Evolutionary conservation across 2,113 vertebrate genomes (phyloP).

Genomic region (Oreochromis niloticus): DNA sequence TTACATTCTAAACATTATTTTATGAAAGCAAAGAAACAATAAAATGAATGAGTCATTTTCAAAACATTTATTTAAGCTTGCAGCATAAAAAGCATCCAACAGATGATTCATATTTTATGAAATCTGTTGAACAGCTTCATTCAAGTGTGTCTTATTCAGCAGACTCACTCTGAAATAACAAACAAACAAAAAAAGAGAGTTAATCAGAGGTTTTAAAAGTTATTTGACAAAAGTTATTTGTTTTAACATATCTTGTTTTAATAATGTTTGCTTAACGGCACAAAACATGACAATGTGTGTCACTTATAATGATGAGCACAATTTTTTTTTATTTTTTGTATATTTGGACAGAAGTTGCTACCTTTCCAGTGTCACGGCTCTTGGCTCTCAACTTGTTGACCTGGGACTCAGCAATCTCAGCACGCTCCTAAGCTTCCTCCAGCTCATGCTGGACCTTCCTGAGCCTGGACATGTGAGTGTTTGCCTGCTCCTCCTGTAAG

Average conservation of each 20-base stretch:
- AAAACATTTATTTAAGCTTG: neutral
- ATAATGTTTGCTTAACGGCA: neutral
- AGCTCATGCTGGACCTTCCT: constrained; percentile 60
- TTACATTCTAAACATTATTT: neutral
- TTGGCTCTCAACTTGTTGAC: constrained; percentile 63
- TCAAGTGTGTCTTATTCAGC: neutral
- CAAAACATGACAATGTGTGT: neutral
- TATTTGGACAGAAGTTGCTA: neutral
- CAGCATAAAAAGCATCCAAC: neutral
- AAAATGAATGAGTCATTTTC: neutral
- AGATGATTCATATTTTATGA: constrained; percentile 23
- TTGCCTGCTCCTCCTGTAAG: constrained; percentile 40
- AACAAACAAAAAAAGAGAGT: neutral
- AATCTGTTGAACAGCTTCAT: neutral
- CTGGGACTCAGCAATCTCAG: constrained; percentile 57
- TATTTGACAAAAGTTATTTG: neutral
- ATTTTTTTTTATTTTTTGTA: fast-evolving
- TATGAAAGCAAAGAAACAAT: neutral
- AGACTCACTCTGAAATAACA: neutral
- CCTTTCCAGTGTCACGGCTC: constrained; percentile 56
- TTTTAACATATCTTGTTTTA: neutral
- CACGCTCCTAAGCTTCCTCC: constrained; percentile 54
- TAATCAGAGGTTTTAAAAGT: neutral
- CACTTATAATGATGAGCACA: neutral
- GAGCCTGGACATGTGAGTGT: constrained; percentile 47